These are phyloP conservation scores for Hafferia zeledoni DNA, from an alignment of 2,797 vertebrate genomes.

Conservation along the genomic window DNA sequence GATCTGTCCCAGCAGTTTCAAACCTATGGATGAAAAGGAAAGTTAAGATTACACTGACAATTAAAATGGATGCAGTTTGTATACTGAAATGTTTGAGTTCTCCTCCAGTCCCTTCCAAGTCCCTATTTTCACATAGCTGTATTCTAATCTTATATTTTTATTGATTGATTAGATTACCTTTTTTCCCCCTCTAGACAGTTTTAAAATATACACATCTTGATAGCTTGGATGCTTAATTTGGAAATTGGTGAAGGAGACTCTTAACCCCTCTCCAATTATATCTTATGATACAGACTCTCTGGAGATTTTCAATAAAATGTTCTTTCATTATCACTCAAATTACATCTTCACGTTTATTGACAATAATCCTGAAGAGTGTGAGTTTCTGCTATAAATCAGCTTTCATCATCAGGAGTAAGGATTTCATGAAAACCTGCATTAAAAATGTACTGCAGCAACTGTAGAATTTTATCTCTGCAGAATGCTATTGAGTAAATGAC, in stretches of 20 bases:
- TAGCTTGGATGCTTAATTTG: slow-evolving; percentile 45
- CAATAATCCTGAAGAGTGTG: slow-evolving; percentile 7
- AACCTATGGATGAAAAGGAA: background rate
- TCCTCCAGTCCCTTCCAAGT: background rate
- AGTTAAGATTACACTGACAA: background rate
- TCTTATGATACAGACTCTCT: slow-evolving; percentile 26
- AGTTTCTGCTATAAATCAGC: background rate
- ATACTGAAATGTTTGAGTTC: background rate
- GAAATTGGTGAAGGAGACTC: slow-evolving; percentile 43
- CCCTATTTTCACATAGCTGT: background rate
- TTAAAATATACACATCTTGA: slow-evolving; percentile 26
- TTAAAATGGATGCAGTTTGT: background rate
- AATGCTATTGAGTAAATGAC: background rate
- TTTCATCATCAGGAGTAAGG: background rate
- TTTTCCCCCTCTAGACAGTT: background rate
- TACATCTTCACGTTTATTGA: slow-evolving; percentile 37
- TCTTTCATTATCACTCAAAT: slow-evolving; percentile 67
- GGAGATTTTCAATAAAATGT: slow-evolving; percentile 62
- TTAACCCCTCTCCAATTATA: slow-evolving; percentile 52
- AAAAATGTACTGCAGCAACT: background rate
- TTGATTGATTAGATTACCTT: slow-evolving; percentile 44
- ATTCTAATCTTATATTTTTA: slow-evolving; percentile 24
- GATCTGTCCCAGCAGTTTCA: background rate
- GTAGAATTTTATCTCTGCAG: background rate
- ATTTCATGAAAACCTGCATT: background rate